phyloP scores from a whole-genome alignment of 1,140 invertebrate species.

The Chionoecetes opilio region DNA sequence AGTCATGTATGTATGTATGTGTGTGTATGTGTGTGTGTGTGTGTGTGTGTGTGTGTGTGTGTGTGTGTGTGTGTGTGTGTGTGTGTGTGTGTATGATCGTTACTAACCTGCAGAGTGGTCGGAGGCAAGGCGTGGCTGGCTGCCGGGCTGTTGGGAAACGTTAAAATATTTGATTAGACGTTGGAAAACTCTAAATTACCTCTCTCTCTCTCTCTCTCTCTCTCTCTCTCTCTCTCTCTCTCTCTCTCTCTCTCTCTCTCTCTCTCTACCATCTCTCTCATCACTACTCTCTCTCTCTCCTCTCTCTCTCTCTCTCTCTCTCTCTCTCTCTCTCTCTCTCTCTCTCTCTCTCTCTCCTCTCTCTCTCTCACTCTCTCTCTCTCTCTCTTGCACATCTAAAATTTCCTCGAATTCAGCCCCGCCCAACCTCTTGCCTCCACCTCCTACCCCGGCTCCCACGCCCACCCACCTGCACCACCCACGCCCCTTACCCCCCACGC shows the following conservation, averaged over 20 bases:
- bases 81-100: background rate
- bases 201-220: background rate
- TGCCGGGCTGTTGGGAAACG: background rate
- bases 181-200: background rate
- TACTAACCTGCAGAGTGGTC: background rate
- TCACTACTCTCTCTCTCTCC: background rate
- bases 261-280: background rate
- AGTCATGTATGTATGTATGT: background rate
- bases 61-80: constrained; percentile 42
- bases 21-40: background rate
- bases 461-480: too few species aligned
- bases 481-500: background rate
- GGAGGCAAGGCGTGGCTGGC: background rate
- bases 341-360: background rate
- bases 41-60: constrained; percentile 47
- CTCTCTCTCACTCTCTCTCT: background rate
- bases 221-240: constrained; percentile 4
- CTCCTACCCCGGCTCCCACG: too few species aligned
- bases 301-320: background rate
- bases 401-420: constrained; percentile 17
- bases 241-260: background rate
- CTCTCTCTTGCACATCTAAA: background rate
- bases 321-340: background rate
- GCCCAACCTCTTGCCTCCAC: background rate
- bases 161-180: background rate